These are phyloP conservation scores for Yasuhikotakia modesta DNA, from an alignment of 2,797 vertebrate species.

Conservation along the genomic window DNA sequence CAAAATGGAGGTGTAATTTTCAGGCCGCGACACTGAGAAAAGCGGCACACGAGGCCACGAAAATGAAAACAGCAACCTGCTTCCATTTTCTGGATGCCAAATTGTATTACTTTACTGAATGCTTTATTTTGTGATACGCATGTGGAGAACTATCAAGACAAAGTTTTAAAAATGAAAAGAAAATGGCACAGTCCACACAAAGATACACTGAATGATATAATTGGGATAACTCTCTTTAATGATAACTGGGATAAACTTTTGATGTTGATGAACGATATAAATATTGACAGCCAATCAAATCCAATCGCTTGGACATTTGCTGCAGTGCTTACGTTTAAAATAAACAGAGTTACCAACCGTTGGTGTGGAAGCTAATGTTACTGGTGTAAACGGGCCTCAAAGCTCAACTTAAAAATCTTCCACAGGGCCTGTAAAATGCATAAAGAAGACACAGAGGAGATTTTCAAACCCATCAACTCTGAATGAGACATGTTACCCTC, in stretches of 20 bases:
- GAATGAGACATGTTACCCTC: conserved; percentile 37
- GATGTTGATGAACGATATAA: too few species aligned
- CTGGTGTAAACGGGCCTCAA: not conserved
- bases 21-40: conserved; percentile 44
- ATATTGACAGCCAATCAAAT: too few species aligned
- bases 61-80: conserved; percentile 38
- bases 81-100: conserved; percentile 38
- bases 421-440: not conserved
- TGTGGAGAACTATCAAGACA: too few species aligned
- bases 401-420: conserved; percentile 28
- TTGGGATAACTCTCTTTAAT: too few species aligned
- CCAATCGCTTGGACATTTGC: too few species aligned
- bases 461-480: conserved; percentile 15
- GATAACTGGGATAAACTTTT: too few species aligned
- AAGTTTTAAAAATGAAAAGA: too few species aligned
- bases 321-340: too few species aligned
- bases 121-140: not conserved
- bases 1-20: conserved; percentile 54
- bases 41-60: conserved; percentile 28
- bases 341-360: too few species aligned
- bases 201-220: too few species aligned
- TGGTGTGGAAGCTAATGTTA: too few species aligned
- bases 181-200: too few species aligned
- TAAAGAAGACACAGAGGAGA: conserved; percentile 17
- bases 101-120: conserved; percentile 36